A percentile compares a stretch with the other conserved stretches of the same genome.
These are phyloP conservation scores for Clusia tigrina DNA, from an alignment of 2,888 invertebrate genomes.

Conservation along the genomic window DNA sequence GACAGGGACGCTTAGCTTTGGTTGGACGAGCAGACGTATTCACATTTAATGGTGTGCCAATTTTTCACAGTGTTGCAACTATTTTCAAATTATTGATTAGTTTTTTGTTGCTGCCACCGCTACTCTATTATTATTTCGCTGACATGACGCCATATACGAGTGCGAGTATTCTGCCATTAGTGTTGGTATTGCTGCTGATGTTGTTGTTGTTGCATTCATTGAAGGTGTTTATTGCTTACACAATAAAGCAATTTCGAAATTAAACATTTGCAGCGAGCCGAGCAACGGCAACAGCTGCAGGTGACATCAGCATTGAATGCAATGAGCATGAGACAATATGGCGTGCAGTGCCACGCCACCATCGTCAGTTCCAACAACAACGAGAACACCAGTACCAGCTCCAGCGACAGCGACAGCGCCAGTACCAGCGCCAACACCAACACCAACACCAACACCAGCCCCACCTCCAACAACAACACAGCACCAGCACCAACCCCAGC, in stretches of 20 bases:
- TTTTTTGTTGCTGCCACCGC: not conserved
- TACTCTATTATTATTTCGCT: not conserved
- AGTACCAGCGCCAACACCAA: too few relatives aligned
- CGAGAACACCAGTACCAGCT: too few relatives aligned
- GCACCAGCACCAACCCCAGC: too few relatives aligned
- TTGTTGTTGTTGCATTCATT: not conserved
- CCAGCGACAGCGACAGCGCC: too few relatives aligned
- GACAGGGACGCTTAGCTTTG: too few relatives aligned
- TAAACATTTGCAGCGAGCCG: not conserved
- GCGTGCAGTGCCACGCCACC: not conserved
- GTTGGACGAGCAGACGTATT: too few relatives aligned
- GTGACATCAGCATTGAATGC: not conserved
- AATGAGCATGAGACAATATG: constrained; percentile 13
- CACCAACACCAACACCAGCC: too few relatives aligned
- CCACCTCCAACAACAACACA: too few relatives aligned
- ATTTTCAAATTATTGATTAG: constrained; percentile 19
- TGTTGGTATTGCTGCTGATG: constrained; percentile 1
- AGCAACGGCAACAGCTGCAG: constrained; percentile 5
- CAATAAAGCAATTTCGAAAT: constrained; percentile 4
- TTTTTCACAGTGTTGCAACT: constrained; percentile 14
- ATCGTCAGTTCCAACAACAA: too few relatives aligned
- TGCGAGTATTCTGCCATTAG: constrained; percentile 13
- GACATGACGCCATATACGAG: too few relatives aligned
- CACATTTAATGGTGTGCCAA: not conserved
- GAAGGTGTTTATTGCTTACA: constrained; percentile 17